Percentiles rank a stretch among this genome's conserved stretches.
phyloP scores from a whole-genome alignment of 1,140 invertebrate genomes.

The Aphidius ervi region DNA sequence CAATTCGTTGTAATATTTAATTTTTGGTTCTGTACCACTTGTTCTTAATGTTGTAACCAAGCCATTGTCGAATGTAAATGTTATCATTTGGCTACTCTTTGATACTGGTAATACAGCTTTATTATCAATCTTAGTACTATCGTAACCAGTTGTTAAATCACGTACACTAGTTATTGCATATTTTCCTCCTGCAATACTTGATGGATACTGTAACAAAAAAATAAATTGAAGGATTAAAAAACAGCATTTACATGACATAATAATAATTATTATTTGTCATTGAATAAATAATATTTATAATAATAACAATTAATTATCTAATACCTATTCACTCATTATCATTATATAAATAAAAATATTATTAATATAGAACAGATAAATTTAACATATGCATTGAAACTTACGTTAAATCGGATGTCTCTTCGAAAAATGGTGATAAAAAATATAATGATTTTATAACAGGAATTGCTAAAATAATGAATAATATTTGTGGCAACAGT shows the following conservation, averaged over 20 bases:
- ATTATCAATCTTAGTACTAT: constrained; percentile 68
- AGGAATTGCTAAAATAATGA: constrained; percentile 40
- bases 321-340: no score
- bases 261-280: no score
- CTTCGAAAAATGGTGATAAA: constrained; percentile 43
- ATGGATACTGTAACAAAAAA: constrained; percentile 68
- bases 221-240: constrained; percentile 2
- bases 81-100: constrained; percentile 90
- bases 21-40: constrained; percentile 97
- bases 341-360: no score
- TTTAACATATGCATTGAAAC: not conserved
- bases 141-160: constrained; percentile 87
- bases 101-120: constrained; percentile 75
- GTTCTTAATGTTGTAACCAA: constrained; percentile 85
- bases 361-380: not conserved
- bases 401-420: constrained; percentile 17
- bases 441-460: constrained; percentile 42
- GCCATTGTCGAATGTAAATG: constrained; percentile 87
- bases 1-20: constrained; percentile 96
- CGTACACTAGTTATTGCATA: constrained; percentile 72
- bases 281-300: constrained; percentile 3
- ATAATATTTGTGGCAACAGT: constrained; percentile 42
- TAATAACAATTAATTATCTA: constrained; percentile 5
- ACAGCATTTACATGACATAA: no score
- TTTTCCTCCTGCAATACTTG: constrained; percentile 62